Base-by-base conservation (phyloP, 2,888 invertebrate genomes). In the Rosalia funebris region DNA sequence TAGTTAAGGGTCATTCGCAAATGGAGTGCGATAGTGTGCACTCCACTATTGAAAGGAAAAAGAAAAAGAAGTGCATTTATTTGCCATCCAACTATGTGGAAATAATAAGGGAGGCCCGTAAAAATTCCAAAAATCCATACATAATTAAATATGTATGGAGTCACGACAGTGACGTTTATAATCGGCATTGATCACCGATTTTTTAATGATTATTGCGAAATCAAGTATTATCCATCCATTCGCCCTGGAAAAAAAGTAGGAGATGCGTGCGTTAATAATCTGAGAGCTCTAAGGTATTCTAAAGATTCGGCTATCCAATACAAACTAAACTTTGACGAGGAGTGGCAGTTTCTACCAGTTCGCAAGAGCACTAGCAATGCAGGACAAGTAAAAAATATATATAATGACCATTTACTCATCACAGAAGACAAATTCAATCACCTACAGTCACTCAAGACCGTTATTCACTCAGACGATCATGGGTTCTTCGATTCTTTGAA, bases 281-380 rank as follows among this genome's bases (percentile, higher is more conserved):
- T 66, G 19, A 56, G 62, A 32, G 66, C 53, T 4, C 54, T 66
- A 9, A 66, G 48, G 45, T 65, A 65, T 47, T 57, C 48, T 39
- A 31, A 47, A 14, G 14, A 37, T 36, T 46, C 59, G 32, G 45
- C 20, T 42, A 62, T 62, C 15, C 36, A 60, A 45, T 65, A 50
- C 36, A 66, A 65, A 48, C 50, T 67, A 37, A 44, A 47, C 31
- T 65, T 67, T 58, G 60, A 65, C 20, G 50, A 67, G 12, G 42
- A 55, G 16, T 63, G 60, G 62, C 11, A 41, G 45, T 53, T 47
- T 44, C 53, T 62, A 16, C 65, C 67, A 50, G n/a, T n/a, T n/a
- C n/a, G n/a, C n/a, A n/a, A n/a, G n/a, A n/a, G n/a, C n/a, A 16
- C 32, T 39, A n/a, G n/a, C n/a, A n/a, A n/a, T n/a, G n/a, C n/a